Evolutionary conservation across 2,797 vertebrate species (phyloP).

Genomic region (Centroberyx gerrardi): DNA sequence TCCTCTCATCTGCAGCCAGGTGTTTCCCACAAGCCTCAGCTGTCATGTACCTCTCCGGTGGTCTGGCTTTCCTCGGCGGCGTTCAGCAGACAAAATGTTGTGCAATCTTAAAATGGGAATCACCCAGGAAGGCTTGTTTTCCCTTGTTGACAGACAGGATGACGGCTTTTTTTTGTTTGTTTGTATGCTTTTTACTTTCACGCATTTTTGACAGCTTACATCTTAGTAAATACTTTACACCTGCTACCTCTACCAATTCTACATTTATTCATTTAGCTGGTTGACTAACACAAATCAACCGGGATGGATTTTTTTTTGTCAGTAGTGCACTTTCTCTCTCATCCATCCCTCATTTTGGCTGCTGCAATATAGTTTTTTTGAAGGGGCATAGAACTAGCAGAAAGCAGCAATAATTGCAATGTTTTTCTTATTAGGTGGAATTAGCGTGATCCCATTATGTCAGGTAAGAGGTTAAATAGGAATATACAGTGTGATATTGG

Average conservation of each 20-base stretch:
- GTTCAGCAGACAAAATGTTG: background rate
- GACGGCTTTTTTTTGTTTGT: background rate
- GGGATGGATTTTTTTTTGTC: too few relatives aligned
- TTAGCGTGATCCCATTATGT: too few relatives aligned
- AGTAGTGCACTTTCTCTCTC: too few relatives aligned
- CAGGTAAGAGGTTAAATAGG: too few relatives aligned
- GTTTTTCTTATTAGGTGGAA: too few relatives aligned
- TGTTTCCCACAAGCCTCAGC: slow-evolving; percentile 50
- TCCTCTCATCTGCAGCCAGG: slow-evolving; percentile 35
- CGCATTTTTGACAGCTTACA: background rate
- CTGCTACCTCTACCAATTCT: background rate
- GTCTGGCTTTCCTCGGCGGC: slow-evolving; percentile 7
- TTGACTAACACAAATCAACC: too few relatives aligned
- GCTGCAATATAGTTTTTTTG: too few relatives aligned
- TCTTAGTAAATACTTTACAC: background rate
- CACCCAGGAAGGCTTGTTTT: slow-evolving; percentile 39
- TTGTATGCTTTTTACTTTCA: background rate
- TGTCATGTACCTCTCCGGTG: slow-evolving; percentile 37
- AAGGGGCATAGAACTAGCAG: too few relatives aligned
- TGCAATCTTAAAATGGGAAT: slow-evolving; percentile 28
- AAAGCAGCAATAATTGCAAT: too few relatives aligned
- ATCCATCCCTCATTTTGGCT: too few relatives aligned
- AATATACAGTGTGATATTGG: too few relatives aligned
- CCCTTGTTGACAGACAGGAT: slow-evolving; percentile 4
- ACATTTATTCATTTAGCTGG: background rate